A percentile compares a stretch with the other conserved stretches of the same genome.
Conservation (phyloP, 2,113 vertebrate species). For the Oreochromis spilurus region DNA sequence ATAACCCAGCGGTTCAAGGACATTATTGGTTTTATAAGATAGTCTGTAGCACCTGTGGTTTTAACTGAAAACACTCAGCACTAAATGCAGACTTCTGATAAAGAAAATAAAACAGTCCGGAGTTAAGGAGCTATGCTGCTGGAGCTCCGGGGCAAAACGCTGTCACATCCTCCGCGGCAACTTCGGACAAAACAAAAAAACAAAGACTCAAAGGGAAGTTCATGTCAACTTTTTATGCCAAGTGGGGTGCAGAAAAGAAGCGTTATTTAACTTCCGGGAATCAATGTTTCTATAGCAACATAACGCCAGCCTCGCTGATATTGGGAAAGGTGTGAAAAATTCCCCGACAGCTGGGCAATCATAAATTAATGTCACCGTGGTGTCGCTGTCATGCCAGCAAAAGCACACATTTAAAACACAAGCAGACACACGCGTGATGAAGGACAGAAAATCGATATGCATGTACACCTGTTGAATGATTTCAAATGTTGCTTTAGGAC, state of each 20-base stretch:
- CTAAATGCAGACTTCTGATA: background rate
- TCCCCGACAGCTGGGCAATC: constrained; percentile 50
- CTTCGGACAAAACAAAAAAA: background rate
- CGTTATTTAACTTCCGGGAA: constrained; percentile 33
- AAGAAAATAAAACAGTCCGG: background rate
- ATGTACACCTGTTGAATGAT: background rate
- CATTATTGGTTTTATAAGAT: constrained; percentile 27
- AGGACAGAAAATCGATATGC: background rate
- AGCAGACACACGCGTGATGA: background rate
- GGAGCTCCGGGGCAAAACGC: background rate
- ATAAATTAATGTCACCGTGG: constrained; percentile 29
- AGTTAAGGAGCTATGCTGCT: background rate
- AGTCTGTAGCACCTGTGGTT: constrained; percentile 7
- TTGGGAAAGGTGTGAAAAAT: constrained; percentile 57
- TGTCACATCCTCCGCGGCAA: fast-evolving
- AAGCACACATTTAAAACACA: background rate
- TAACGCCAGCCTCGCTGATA: constrained; percentile 9
- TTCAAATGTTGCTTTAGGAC: background rate
- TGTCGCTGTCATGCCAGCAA: background rate
- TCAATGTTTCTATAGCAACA: constrained; percentile 59
- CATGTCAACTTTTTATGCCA: background rate
- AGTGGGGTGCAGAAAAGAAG: constrained; percentile 4
- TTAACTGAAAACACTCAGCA: constrained; percentile 36
- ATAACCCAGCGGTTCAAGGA: constrained; percentile 10
- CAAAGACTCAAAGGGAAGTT: background rate